phyloP scores from a whole-genome alignment of 2,888 invertebrate species.

The Eupithecia inturbata region DNA sequence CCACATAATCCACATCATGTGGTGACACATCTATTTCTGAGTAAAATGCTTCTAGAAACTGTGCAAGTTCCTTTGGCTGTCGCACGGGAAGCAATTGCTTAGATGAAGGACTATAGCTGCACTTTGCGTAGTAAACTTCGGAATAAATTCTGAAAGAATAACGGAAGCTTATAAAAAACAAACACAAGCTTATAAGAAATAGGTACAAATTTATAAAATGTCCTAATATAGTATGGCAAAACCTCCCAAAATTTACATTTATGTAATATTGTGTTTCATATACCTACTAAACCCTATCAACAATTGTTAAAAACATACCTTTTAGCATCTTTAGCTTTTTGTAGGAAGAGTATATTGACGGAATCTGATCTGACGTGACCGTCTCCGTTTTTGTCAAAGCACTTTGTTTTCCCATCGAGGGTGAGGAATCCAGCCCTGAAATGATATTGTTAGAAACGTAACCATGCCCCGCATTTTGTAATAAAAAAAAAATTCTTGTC shows the following conservation, averaged over 20 bases:
- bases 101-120: slow-evolving; percentile 47
- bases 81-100: slow-evolving; percentile 45
- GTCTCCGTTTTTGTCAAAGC: slow-evolving; percentile 91
- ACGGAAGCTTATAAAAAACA: too few species aligned
- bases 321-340: slow-evolving; percentile 85
- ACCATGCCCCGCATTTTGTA: background rate
- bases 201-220: background rate
- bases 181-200: background rate
- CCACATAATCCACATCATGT: slow-evolving; percentile 87
- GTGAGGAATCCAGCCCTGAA: slow-evolving; percentile 81
- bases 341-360: slow-evolving; percentile 86
- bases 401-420: slow-evolving; percentile 92
- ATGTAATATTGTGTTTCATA: background rate
- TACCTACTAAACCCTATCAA: background rate
- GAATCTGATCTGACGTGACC: slow-evolving; percentile 92
- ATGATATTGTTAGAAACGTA: background rate
- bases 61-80: slow-evolving; percentile 60
- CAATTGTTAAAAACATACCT: slow-evolving; percentile 51
- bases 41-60: slow-evolving; percentile 82
- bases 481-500: too few species aligned
- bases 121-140: slow-evolving; percentile 88
- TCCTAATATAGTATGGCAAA: too few species aligned
- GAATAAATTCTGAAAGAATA: slow-evolving; percentile 81
- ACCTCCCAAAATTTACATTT: background rate
- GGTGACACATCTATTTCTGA: slow-evolving; percentile 86